Base-by-base conservation (phyloP, 2,797 vertebrate species). In the Discoglossus pictus region DNA sequence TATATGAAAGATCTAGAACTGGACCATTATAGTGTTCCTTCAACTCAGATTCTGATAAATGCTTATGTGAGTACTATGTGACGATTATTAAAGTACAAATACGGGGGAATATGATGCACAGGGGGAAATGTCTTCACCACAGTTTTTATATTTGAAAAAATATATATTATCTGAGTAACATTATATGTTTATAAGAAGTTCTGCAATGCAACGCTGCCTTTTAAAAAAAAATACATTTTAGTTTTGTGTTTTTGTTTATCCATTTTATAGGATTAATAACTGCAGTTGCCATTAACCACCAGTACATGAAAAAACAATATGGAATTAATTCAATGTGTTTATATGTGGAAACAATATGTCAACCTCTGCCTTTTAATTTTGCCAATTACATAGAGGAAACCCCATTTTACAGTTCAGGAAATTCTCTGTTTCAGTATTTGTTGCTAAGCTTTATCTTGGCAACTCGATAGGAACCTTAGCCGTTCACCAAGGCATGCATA, bases 401-500 rank as follows among this genome's bases (percentile, higher is more conserved):
- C 62, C 36, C 34, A 36, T 38, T 44, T 47, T 71, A 11, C 4
- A 39, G 27, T 35, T 73, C 64, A 65, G 68, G 66, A 55, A 72
- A 54, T 44, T 35, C 24, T 60, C 24, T 75, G 79, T 75, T 21
- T 61, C 35, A 34, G 68, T 16, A 76, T 75, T 66, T 59, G 65
- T 84, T 80, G 44, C 63, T 72, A 75, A 64, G 67, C 72, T 78
- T 76, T 8, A 1, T 67, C 16, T 36, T 79, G 72, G 35, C 40
- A 31, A 59, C 59, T 71, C 64, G 35, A n/a, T 15, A 35, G 35
- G 35, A 62, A 69, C 44, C 55, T 9, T 58, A 38, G 65, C 73
- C 18, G 0, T 73, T 75, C 8, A 44, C 73, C 60, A 78, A 61
- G 61, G 11, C 53, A 7, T 58, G 35, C 3, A 65, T 20, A 61